A percentile compares a stretch with the other conserved stretches of the same genome.
Evolutionary conservation across 2,113 vertebrate genomes (phyloP).

Genomic region (Pangasianodon hypophthalmus): DNA sequence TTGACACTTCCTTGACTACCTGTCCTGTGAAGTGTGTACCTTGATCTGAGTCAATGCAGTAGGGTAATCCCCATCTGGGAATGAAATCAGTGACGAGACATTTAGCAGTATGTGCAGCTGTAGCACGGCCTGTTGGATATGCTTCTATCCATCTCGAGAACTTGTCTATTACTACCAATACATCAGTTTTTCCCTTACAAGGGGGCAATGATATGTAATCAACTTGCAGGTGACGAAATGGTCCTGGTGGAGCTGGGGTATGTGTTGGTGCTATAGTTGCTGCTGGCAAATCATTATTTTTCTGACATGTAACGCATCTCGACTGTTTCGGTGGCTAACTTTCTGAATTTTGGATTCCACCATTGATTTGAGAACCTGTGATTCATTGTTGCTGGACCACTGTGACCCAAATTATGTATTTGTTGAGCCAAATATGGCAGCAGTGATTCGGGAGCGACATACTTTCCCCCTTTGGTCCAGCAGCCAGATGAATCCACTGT

Average conservation of each 20-base stretch:
- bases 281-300: neutral
- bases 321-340: neutral
- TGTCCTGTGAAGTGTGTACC: constrained; percentile 34
- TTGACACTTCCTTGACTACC: neutral
- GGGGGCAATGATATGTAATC: constrained; percentile 9
- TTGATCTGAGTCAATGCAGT: constrained; percentile 22
- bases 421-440: no score
- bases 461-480: no score
- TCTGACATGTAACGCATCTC: neutral
- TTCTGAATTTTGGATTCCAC: constrained; percentile 27
- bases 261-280: no score
- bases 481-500: neutral
- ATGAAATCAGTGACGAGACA: constrained; percentile 11
- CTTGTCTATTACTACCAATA: neutral
- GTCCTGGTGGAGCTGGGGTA: no score
- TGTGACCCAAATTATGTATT: no score
- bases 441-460: no score
- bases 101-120: constrained; percentile 14
- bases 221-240: constrained; percentile 6
- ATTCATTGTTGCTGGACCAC: neutral
- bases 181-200: constrained; percentile 10
- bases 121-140: neutral
- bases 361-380: neutral
- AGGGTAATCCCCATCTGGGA: constrained; percentile 14
- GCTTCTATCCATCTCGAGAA: constrained; percentile 3